Evolutionary conservation across 2,113 vertebrate genomes (phyloP).

Genomic region (Alligator mississippiensis): DNA sequence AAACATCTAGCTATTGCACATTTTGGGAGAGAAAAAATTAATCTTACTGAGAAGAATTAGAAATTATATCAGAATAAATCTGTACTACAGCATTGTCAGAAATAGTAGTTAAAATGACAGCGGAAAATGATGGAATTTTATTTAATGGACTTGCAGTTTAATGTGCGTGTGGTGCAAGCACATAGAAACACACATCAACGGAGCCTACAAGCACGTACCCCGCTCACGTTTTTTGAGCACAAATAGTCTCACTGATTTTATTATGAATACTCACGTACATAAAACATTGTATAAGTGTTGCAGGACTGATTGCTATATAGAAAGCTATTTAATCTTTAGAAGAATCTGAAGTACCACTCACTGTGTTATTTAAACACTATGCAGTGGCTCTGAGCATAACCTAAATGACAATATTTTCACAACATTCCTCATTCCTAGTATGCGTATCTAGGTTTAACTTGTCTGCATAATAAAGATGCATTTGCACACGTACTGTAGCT

Average conservation of each 20-base stretch:
- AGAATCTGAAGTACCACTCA: not conserved
- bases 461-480: not conserved
- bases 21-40: constrained; percentile 44
- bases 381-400: not conserved
- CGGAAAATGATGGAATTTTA: constrained; percentile 69
- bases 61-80: constrained; percentile 64
- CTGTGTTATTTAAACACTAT: not conserved
- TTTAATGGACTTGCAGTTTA: constrained; percentile 47
- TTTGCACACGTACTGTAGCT: accelerated
- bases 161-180: constrained; percentile 18
- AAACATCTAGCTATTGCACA: constrained; percentile 63
- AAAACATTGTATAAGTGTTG: not conserved
- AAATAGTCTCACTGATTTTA: not conserved
- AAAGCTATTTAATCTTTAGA: not conserved
- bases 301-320: not conserved
- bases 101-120: constrained; percentile 77
- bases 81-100: constrained; percentile 34
- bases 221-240: not conserved
- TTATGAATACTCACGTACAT: not conserved
- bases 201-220: not conserved
- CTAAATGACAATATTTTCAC: not conserved
- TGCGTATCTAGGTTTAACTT: constrained; percentile 17
- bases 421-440: not conserved
- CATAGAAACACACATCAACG: not conserved
- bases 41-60: constrained; percentile 45